Percentiles rank a stretch among this genome's conserved stretches.
Evolutionary conservation across 2,888 invertebrate species (phyloP).

Genomic region (Didymodactylos carnosus): DNA sequence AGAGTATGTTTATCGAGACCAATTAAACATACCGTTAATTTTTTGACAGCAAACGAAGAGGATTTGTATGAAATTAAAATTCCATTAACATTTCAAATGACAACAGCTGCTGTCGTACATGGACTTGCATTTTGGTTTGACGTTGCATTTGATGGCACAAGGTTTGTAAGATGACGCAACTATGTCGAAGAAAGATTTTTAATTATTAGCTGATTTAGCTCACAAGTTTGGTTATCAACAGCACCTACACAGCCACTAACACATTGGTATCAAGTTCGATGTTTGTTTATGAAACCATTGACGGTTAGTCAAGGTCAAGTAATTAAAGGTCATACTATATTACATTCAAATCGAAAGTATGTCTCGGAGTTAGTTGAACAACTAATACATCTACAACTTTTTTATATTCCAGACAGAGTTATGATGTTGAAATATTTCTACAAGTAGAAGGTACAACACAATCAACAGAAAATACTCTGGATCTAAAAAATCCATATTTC

Average conservation of each 20-base stretch:
- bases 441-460: slow-evolving; percentile 63
- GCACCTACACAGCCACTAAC: slow-evolving; percentile 90
- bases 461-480: slow-evolving; percentile 69
- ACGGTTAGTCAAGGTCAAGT: slow-evolving; percentile 81
- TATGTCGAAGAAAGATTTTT: neutral
- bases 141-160: slow-evolving; percentile 68
- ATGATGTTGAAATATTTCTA: slow-evolving; percentile 87
- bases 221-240: slow-evolving; percentile 86
- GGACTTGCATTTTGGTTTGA: slow-evolving; percentile 99
- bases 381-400: neutral
- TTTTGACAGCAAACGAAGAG: slow-evolving; percentile 68
- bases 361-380: slow-evolving; percentile 11
- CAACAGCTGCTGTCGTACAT: slow-evolving; percentile 80
- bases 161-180: slow-evolving; percentile 25
- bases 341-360: slow-evolving; percentile 73
- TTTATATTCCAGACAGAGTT: slow-evolving; percentile 55
- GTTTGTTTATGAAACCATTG: slow-evolving; percentile 73
- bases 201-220: slow-evolving; percentile 30
- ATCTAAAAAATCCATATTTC: slow-evolving; percentile 94
- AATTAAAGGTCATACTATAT: slow-evolving; percentile 61
- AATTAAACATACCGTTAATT: slow-evolving; percentile 75
- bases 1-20: slow-evolving; percentile 87
- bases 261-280: slow-evolving; percentile 96
- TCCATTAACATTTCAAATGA: slow-evolving; percentile 71
- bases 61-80: slow-evolving; percentile 86